Percentiles rank a stretch among this genome's conserved stretches.
These are phyloP conservation scores for Varanus komodoensis DNA, from an alignment of 2,113 vertebrate species.

Conservation along the genomic window DNA sequence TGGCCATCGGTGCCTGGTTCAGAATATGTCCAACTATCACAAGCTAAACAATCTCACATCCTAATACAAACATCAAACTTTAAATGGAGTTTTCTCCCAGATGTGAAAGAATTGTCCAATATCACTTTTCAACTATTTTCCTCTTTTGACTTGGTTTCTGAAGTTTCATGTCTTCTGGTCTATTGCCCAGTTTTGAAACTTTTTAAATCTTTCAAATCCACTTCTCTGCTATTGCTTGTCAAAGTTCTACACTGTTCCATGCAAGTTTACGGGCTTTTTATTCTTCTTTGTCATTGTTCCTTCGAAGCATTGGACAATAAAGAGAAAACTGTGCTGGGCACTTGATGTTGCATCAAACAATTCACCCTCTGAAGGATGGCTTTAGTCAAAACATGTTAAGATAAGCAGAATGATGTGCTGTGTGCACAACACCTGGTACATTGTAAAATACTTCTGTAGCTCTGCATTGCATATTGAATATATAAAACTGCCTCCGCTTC, in stretches of 20 bases:
- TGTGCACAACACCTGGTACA: background rate
- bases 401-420: background rate
- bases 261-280: background rate
- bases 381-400: background rate
- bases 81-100: background rate
- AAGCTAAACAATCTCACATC: background rate
- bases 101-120: background rate
- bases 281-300: background rate
- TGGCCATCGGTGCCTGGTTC: background rate
- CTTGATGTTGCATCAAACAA: rapidly evolving
- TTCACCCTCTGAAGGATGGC: rapidly evolving
- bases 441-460: background rate
- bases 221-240: background rate
- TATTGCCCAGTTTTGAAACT: background rate
- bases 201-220: background rate
- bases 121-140: background rate
- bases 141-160: background rate
- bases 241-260: background rate
- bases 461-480: background rate
- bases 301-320: background rate
- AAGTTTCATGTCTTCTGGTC: background rate
- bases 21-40: background rate
- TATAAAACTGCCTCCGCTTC: background rate
- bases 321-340: background rate
- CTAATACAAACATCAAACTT: background rate